Evolutionary conservation across 2,113 vertebrate species (phyloP), one percentile per base, ranked within the genome.

Genomic region (Tachycineta bicolor): DNA sequence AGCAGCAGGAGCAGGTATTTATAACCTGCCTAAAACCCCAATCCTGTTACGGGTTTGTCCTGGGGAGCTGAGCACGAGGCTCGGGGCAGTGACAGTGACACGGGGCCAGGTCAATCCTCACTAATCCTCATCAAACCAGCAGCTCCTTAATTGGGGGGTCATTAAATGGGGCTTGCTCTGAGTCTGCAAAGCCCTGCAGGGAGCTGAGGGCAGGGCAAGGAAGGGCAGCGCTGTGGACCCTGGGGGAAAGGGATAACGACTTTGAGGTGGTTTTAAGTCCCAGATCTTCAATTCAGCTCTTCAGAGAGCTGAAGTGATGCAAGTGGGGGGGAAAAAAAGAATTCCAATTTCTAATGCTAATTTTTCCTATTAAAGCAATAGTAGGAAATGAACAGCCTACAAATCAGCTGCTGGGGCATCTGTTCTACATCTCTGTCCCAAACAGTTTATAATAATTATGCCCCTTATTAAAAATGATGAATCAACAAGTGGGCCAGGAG

Each of bases 361-460:
- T 23, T 87, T 87, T 70, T 79, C 78, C 31, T 74, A 34, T 69
- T 90, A 88, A 91, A n/a, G 26, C 43, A 83, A 59, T n/a, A 89
- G 26, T 93, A 97, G 97, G 97, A 97, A 97, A 97, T 80, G 44
- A 96, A 91, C 97, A 97, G 83, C 97, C 97, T 94, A 93, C 97
- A 96, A 85, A 93, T 96, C 97, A 97, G 97, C 93, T 97, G 97
- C 95, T 89, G 87, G 89, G 92, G 92, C 96, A 97, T 97, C 97
- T 97, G 97, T 83, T 97, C 92, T 39, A 41, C 80, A n/a, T 88
- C 78, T 90, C 90, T 93, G 95, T 96, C 94, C 92, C 90, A 93
- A 97, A 97, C 97, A 95, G 92, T 97, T 97, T 96, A 95, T 96
- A 89, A 97, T 97, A 97, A 97, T 96, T 96, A 97, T 78, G 44